A percentile compares a stretch with the other conserved stretches of the same genome.
Evolutionary conservation across 2,888 invertebrate species (phyloP).

Genomic region (Anarsia innoxiella): DNA sequence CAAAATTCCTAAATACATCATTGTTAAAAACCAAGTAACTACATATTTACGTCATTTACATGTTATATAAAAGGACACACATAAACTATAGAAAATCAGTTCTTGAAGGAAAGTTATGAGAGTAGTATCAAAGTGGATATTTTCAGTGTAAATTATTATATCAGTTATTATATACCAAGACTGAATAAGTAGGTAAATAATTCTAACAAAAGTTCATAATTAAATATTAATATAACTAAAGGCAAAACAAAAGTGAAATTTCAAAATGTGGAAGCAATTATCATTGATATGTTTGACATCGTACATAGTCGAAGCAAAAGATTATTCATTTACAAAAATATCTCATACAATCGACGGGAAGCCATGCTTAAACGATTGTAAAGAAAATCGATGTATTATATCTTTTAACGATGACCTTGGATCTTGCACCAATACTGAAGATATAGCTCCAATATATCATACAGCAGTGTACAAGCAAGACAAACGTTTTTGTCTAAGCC

Average conservation of each 20-base stretch:
- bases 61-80: no score
- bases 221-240: no score
- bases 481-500: constrained; percentile 1
- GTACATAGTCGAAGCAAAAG: neutral
- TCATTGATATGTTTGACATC: neutral
- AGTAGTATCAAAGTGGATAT: no score
- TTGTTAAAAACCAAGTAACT: no score
- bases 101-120: no score
- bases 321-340: neutral
- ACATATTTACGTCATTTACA: no score
- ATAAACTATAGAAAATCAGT: no score
- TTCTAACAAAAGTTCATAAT: no score
- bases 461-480: constrained; percentile 7
- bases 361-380: constrained; percentile 8
- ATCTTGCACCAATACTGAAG: neutral
- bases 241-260: neutral
- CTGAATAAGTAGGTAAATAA: no score
- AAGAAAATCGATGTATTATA: constrained; percentile 1
- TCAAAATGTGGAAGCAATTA: neutral
- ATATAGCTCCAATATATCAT: constrained; percentile 3
- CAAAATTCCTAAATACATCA: no score
- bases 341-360: neutral
- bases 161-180: no score
- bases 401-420: neutral
- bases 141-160: no score